Conservation (phyloP, 2,797 vertebrate species). For the Margarornis squamiger region DNA sequence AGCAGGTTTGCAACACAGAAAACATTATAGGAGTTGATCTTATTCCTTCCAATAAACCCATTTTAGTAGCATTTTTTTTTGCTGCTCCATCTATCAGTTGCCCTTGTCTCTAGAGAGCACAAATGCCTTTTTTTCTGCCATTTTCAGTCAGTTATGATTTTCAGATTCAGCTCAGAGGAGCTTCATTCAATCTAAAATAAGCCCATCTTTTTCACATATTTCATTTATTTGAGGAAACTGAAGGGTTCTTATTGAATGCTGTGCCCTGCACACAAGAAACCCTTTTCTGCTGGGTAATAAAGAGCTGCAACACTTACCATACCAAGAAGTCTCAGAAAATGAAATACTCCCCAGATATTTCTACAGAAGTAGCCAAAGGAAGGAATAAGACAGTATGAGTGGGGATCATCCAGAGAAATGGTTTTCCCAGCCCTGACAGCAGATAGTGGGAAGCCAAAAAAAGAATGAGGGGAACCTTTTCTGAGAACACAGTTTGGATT, state of each 20-base stretch:
- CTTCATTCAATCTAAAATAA: background rate
- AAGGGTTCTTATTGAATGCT: background rate
- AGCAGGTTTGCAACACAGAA: background rate
- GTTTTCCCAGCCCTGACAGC: background rate
- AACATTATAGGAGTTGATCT: background rate
- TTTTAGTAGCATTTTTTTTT: background rate
- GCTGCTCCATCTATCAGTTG: background rate
- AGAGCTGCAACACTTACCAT: background rate
- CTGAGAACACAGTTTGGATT: background rate
- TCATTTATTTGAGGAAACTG: background rate
- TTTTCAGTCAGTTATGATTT: background rate
- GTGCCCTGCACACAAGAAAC: background rate
- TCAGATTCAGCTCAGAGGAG: background rate
- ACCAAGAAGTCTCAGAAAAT: background rate
- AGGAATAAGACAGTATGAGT: background rate
- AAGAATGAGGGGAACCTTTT: background rate
- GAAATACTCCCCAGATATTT: background rate
- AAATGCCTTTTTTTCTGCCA: background rate
- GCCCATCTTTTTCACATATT: background rate
- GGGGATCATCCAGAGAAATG: background rate
- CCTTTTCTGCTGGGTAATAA: background rate
- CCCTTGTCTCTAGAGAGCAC: background rate
- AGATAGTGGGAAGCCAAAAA: background rate
- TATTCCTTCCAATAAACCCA: background rate
- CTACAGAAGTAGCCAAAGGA: background rate